phyloP scores from a whole-genome alignment of 2,113 vertebrate genomes.

The Hemiscyllium ocellatum region DNA sequence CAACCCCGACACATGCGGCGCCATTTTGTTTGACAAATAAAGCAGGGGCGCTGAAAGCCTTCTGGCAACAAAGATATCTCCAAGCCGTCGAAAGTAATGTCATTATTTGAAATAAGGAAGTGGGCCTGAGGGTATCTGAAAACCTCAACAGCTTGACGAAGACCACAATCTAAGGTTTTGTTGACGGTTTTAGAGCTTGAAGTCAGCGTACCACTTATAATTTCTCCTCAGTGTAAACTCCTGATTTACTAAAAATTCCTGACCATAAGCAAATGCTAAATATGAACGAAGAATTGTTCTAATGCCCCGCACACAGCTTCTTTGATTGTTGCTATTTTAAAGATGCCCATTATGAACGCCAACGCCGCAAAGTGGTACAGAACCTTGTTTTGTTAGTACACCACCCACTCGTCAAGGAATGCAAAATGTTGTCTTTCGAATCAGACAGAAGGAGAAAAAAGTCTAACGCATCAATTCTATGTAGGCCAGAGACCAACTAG shows the following conservation, averaged over 20 bases:
- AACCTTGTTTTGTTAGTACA: background rate
- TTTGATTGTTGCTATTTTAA: background rate
- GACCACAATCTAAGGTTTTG: background rate
- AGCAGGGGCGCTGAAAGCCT: background rate
- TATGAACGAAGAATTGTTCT: background rate
- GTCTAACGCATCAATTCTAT: background rate
- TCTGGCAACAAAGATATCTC: conserved; percentile 12
- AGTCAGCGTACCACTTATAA: background rate
- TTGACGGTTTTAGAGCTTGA: background rate
- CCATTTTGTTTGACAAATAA: conserved; percentile 29
- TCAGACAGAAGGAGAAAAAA: background rate
- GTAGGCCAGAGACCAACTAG: background rate
- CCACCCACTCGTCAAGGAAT: conserved; percentile 12
- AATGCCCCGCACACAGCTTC: background rate
- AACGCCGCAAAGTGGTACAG: background rate
- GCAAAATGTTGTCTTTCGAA: conserved; percentile 11
- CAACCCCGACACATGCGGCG: background rate
- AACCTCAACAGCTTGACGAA: background rate
- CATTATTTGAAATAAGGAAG: background rate
- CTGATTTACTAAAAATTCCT: background rate
- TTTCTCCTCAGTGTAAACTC: background rate
- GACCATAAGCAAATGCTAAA: background rate
- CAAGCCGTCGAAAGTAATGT: background rate
- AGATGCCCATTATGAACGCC: background rate
- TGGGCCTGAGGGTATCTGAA: background rate